These are phyloP conservation scores for Calyptommatus sinebrachiatus DNA, from an alignment of 2,113 vertebrate genomes.

Conservation along the genomic window DNA sequence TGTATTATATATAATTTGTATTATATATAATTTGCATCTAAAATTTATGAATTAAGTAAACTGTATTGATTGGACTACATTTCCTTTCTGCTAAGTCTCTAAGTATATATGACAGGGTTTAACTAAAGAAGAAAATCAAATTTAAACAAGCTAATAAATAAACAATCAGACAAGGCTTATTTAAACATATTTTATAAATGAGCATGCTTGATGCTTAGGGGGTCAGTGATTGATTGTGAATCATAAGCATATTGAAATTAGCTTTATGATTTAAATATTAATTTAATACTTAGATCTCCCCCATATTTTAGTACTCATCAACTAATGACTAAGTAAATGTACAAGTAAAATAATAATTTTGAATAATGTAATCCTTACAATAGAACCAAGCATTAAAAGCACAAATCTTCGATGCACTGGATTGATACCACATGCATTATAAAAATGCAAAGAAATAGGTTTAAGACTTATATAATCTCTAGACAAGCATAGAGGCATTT, in stretches of 20 bases:
- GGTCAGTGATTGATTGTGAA: constrained; percentile 24
- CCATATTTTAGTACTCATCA: constrained; percentile 20
- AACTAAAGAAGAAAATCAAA: constrained; percentile 47
- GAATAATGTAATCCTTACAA: constrained; percentile 36
- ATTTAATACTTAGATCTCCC: background rate
- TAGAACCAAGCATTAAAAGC: constrained; percentile 11
- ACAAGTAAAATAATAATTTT: constrained; percentile 34
- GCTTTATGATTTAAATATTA: constrained; percentile 6
- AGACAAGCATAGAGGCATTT: constrained; percentile 74
- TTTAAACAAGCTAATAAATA: constrained; percentile 42
- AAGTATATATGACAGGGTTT: constrained; percentile 48
- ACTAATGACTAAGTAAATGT: constrained; percentile 30
- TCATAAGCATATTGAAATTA: constrained; percentile 20
- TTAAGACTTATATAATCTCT: constrained; percentile 59
- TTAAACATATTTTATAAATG: constrained; percentile 21
- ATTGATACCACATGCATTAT: background rate
- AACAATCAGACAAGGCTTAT: constrained; percentile 25
- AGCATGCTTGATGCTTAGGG: constrained; percentile 43
- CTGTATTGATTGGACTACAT: constrained; percentile 63
- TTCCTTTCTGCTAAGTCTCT: constrained; percentile 46
- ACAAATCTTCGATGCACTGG: constrained; percentile 1
- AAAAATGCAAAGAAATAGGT: too few relatives aligned
- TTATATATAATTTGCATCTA: constrained; percentile 66
- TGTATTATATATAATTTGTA: constrained; percentile 64
- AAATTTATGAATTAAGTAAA: constrained; percentile 69